These are phyloP conservation scores for Aphaenogaster floridana DNA, from an alignment of 1,140 invertebrate species.

Conservation along the genomic window DNA sequence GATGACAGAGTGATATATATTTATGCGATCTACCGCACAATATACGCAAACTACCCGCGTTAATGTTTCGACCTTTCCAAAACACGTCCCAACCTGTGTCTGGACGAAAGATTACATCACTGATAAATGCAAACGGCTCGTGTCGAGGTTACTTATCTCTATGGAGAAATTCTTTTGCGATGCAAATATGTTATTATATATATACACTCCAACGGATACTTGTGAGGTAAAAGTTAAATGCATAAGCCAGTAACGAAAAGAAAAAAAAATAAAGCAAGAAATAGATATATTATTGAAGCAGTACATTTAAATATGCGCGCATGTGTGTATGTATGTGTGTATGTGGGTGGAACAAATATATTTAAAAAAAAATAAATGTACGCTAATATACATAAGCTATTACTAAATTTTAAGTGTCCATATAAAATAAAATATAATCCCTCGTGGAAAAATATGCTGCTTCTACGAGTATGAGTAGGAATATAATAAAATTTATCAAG, in stretches of 20 bases:
- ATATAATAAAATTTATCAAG: not conserved
- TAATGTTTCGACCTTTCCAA: not conserved
- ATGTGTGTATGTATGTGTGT: not conserved
- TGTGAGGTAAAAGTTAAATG: not conserved
- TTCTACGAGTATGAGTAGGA: not conserved
- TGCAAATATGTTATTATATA: not conserved
- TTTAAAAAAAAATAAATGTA: not conserved
- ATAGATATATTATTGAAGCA: not conserved
- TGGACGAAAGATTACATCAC: not conserved
- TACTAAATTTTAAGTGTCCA: not conserved
- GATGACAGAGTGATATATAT: not conserved
- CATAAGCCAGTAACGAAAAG: not conserved
- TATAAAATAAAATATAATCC: not conserved
- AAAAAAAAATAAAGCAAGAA: not conserved
- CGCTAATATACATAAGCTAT: not conserved
- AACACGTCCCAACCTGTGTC: not conserved
- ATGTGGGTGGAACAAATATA: not conserved
- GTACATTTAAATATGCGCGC: not conserved
- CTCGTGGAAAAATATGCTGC: not conserved
- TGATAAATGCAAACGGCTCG: not conserved
- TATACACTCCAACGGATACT: too few relatives aligned
- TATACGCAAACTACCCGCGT: not conserved
- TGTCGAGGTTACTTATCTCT: not conserved
- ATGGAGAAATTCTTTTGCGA: not conserved
- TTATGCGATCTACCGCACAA: not conserved